Evolutionary conservation across 2,888 invertebrate genomes (phyloP), one percentile per base, ranked within the genome.

Genomic region (Lydus trimaculatus): DNA sequence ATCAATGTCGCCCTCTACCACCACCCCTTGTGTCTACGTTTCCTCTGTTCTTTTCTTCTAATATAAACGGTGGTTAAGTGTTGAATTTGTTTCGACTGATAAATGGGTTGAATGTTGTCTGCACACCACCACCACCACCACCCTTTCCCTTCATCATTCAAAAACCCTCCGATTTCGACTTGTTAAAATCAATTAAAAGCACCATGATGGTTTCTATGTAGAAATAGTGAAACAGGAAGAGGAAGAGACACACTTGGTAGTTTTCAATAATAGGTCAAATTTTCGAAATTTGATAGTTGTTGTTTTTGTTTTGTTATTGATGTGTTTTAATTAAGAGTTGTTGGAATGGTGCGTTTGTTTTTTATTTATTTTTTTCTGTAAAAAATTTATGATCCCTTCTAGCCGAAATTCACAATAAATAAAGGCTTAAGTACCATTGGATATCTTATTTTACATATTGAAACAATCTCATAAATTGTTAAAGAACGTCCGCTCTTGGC

Each of bases 1-100:
- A 80, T 80, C 80, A 79, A 74, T 76, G 78, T 80, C 79, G 65
- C 71, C 58, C 48, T 59, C 60, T 66, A 59, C 62, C 69, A 66
- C 68, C 73, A 68, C 56, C 13, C 56, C 15, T 1, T 20, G 13
- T 6, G n/a, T 20, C 17, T 48, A 25, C 25, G 56, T 56, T 69
- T 71, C 71, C 69, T 61, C 61, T 65, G 43, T 43, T 67, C 60
- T 71, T 68, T 69, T 69, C 72, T 70, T 73, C 67, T 72, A 67
- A 69, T 67, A 72, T 65, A 65, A 69, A 64, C 63, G 61, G 33
- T 31, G 67, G 69, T 70, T 70, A 70, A 72, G 67, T 70, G 71
- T 65, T 61, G 72, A 72, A 76, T 75, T 75, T 75, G 73, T 76
- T 75, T 56, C 67, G 43, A 61, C 69, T 72, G 76, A 75, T 75